Evolutionary conservation across 1,140 invertebrate genomes (phyloP).

Genomic region (Lepidurus arcticus): DNA sequence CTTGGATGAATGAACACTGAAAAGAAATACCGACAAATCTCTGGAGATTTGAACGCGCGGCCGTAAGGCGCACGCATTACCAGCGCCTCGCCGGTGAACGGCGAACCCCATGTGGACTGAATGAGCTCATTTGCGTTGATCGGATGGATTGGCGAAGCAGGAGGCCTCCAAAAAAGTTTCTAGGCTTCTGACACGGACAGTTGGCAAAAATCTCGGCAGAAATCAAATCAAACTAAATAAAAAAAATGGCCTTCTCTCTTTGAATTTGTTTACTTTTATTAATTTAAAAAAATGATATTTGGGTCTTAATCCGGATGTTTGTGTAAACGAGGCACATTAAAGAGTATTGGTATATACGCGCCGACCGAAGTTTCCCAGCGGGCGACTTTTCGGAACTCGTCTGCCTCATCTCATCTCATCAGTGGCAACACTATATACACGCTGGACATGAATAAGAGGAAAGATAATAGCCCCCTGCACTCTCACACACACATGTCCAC

Average conservation of each 20-base stretch:
- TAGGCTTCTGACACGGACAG: not conserved
- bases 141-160: conserved; percentile 6
- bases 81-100: not conserved
- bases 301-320: not conserved
- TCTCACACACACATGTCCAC: not conserved
- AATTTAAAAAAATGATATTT: too few species aligned
- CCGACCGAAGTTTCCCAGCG: not conserved
- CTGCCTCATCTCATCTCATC: not conserved
- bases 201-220: too few species aligned
- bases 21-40: not conserved
- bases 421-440: not conserved
- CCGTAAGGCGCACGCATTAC: not conserved
- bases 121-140: conserved; percentile 16
- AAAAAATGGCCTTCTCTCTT: too few species aligned
- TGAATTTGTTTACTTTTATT: too few species aligned
- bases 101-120: not conserved
- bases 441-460: not conserved
- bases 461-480: not conserved
- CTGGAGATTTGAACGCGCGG: not conserved
- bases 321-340: not conserved
- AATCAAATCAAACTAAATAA: too few species aligned
- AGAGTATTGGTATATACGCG: not conserved
- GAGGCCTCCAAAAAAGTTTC: conserved; percentile 2
- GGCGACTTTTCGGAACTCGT: not conserved
- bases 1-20: not conserved